A percentile compares a stretch with the other conserved stretches of the same genome.
These are phyloP conservation scores for Cinclus cinclus DNA, from an alignment of 2,113 vertebrate genomes.

Conservation along the genomic window DNA sequence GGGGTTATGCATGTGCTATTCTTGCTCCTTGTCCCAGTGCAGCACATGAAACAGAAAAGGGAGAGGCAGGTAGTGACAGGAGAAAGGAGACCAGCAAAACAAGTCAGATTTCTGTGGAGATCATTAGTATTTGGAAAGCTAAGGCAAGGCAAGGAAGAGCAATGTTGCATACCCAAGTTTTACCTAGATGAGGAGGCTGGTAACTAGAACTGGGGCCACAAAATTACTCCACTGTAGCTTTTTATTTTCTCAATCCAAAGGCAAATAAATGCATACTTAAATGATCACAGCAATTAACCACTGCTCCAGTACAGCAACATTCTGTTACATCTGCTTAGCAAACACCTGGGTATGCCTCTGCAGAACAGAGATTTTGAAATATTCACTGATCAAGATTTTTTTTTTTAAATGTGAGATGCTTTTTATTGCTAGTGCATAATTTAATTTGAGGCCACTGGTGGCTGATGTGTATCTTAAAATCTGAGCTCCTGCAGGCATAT, in stretches of 20 bases:
- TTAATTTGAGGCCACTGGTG: conserved; percentile 16
- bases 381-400: neutral
- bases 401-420: neutral
- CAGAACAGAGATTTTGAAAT: neutral
- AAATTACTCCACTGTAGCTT: neutral
- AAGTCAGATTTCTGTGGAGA: neutral
- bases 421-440: conserved; percentile 14
- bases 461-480: conserved; percentile 15
- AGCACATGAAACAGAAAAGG: neutral
- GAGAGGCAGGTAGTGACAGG: neutral
- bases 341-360: conserved; percentile 5
- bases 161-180: neutral
- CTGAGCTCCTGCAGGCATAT: neutral
- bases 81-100: neutral
- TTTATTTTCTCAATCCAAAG: neutral
- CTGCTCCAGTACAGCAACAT: neutral
- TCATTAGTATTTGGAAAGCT: neutral
- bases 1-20: neutral
- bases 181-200: neutral
- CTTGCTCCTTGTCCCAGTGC: neutral
- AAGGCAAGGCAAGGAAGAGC: neutral
- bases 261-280: conserved; percentile 20
- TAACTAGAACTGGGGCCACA: neutral
- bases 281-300: neutral
- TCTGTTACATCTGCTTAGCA: neutral